These are phyloP conservation scores for Catharus bicknelli DNA, from an alignment of 2,113 vertebrate genomes.

Conservation along the genomic window DNA sequence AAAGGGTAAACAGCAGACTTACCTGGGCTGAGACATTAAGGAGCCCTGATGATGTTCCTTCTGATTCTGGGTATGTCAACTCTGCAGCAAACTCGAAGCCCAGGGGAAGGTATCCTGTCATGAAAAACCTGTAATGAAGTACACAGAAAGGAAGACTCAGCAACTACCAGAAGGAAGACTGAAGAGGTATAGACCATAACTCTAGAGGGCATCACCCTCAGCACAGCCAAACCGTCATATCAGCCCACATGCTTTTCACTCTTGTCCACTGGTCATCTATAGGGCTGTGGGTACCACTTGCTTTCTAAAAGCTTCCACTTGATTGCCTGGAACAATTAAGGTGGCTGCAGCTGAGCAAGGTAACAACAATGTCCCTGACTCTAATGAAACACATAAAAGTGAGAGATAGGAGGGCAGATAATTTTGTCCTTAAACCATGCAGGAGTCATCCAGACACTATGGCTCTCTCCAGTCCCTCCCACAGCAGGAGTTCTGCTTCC, in stretches of 20 bases:
- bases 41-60: slow-evolving; percentile 93
- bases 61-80: slow-evolving; percentile 92
- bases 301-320: not conserved
- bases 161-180: not conserved
- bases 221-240: not conserved
- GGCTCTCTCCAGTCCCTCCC: not conserved
- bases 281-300: not conserved
- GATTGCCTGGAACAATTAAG: not conserved
- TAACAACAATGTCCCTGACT: accelerated
- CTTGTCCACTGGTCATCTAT: not conserved
- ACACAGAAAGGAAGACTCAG: not conserved
- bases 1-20: not conserved
- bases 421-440: not conserved
- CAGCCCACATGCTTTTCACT: not conserved
- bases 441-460: not conserved
- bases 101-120: slow-evolving; percentile 94
- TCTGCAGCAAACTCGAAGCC: slow-evolving; percentile 97
- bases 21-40: slow-evolving; percentile 96
- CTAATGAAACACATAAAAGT: not conserved
- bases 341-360: not conserved
- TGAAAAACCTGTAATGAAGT: slow-evolving; percentile 85
- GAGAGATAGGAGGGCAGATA: not conserved
- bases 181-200: not conserved
- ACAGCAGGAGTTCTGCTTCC: not conserved
- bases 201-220: not conserved